Evolutionary conservation across 1,140 invertebrate genomes (phyloP), one percentile per base, ranked within the genome.

Genomic region (Pemphigus obesinymphae): DNA sequence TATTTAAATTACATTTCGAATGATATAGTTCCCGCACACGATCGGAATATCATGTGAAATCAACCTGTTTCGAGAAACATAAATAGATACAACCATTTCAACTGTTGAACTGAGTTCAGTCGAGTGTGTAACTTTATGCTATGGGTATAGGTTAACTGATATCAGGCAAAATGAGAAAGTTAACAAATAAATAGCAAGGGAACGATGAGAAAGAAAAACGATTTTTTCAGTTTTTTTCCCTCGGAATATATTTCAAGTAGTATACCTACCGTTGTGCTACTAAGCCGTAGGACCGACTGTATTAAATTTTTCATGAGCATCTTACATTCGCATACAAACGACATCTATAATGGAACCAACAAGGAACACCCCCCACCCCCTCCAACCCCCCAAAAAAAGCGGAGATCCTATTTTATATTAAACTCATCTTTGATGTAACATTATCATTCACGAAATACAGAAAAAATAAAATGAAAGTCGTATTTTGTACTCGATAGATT

Each of bases 311-410:
- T 75, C 45, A 75, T 31, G 10, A 53, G 26, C 48, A 75, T n/a
- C 48, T 50, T 31, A 29, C 26, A 34, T 31, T 75, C 72, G 72
- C 72, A 75, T 75, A 75, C 72, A 75, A 75, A 75, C 48, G 72
- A 75, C 72, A 53, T 75, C 72, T 26, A 53, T 75, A 75, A 75
- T 50, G 29, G 48, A 75, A 75, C 45, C n/a, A 75, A 50, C 45
- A 73, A 23, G 29, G 17, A 75, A 48, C n/a, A 10, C 17, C n/a
- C 15, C 26, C 15, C 8, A 7, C 13, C 45, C 8, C 2, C 11
- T 48, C n/a, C n/a, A n/a, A 13, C 15, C 20, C 20, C 17, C 26
- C 29, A n/a, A 75, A 75, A 75, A 50, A 72, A 72, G 43, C 45
- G 10, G 1, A 34, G 29, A 37, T 75, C 72, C 66, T 34, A 31